Percentiles rank a stretch among this genome's conserved stretches.
phyloP scores from a whole-genome alignment of 2,888 invertebrate species.

The Caenorhabditis sp. region DNA sequence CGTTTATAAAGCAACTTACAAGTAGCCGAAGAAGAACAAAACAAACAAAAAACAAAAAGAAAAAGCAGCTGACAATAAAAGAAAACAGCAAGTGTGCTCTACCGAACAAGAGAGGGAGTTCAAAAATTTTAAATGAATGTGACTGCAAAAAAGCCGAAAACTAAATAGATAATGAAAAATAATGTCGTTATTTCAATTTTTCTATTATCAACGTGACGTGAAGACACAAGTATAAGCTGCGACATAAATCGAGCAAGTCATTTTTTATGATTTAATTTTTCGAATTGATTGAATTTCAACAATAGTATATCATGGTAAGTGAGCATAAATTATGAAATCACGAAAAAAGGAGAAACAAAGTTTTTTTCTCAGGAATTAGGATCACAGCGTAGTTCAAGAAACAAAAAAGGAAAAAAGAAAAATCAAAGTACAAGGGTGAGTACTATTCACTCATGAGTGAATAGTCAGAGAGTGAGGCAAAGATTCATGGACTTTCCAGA shows the following conservation, averaged over 20 bases:
- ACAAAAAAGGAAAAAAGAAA: neutral
- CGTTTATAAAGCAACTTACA: too few relatives aligned
- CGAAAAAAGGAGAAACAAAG: neutral
- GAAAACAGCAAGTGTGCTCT: neutral
- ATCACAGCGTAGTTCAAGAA: neutral
- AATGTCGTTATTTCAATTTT: too few relatives aligned
- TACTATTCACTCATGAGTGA: too few relatives aligned
- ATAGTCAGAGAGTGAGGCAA: neutral
- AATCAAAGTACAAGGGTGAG: neutral
- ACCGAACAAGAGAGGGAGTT: neutral
- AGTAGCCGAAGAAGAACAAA: too few relatives aligned
- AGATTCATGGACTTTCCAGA: neutral
- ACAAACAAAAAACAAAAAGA: neutral
- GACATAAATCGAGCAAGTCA: neutral
- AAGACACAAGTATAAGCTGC: too few relatives aligned
- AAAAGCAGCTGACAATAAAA: neutral
- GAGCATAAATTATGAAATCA: too few relatives aligned
- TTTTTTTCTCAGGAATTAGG: neutral
- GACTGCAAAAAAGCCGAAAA: too few relatives aligned
- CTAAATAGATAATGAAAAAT: too few relatives aligned
- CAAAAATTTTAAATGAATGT: too few relatives aligned
- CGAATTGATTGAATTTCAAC: neutral
- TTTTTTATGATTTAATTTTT: neutral
- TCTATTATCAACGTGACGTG: too few relatives aligned
- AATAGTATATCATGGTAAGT: neutral